A percentile compares a stretch with the other conserved stretches of the same genome.
phyloP scores from a whole-genome alignment of 2,888 invertebrate species.

The Mechanitis mazaeus region DNA sequence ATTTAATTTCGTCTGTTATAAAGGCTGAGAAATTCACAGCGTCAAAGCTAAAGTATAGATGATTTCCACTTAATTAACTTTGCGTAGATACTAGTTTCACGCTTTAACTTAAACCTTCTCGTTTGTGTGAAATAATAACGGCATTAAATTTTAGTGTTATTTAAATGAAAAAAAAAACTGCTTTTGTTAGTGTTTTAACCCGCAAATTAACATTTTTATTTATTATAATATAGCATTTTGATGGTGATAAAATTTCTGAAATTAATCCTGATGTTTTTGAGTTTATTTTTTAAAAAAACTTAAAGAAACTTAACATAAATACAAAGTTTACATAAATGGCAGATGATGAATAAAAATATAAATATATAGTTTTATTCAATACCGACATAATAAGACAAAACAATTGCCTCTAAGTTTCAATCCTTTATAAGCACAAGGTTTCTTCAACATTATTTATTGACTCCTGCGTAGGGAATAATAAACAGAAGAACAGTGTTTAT shows the following conservation, averaged over 20 bases:
- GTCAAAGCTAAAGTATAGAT: slow-evolving; percentile 17
- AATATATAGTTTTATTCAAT: slow-evolving; percentile 2
- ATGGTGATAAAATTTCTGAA: too few relatives aligned
- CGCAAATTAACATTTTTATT: too few relatives aligned
- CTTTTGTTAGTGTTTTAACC: too few relatives aligned
- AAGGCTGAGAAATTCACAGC: slow-evolving; percentile 13
- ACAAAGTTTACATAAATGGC: too few relatives aligned
- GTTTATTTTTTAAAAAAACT: too few relatives aligned
- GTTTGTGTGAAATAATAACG: slow-evolving; percentile 8
- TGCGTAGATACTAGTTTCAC: slow-evolving; percentile 12
- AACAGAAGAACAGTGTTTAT: slow-evolving; percentile 8
- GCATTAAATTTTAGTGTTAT: neutral
- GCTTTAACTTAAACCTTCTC: slow-evolving; percentile 4
- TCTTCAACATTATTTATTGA: slow-evolving; percentile 17
- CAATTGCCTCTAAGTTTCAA: slow-evolving; percentile 17
- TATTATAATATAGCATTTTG: too few relatives aligned
- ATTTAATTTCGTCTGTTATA: slow-evolving; percentile 18
- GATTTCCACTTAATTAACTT: slow-evolving; percentile 20
- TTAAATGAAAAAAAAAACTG: too few relatives aligned
- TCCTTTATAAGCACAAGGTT: slow-evolving; percentile 11
- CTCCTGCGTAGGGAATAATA: slow-evolving; percentile 12
- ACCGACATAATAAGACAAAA: slow-evolving; percentile 15
- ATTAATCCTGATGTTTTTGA: too few relatives aligned
- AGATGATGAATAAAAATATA: neutral
- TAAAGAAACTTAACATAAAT: too few relatives aligned